phyloP scores from a whole-genome alignment of 2,888 invertebrate genomes.

The Hypomecis punctinalis region DNA sequence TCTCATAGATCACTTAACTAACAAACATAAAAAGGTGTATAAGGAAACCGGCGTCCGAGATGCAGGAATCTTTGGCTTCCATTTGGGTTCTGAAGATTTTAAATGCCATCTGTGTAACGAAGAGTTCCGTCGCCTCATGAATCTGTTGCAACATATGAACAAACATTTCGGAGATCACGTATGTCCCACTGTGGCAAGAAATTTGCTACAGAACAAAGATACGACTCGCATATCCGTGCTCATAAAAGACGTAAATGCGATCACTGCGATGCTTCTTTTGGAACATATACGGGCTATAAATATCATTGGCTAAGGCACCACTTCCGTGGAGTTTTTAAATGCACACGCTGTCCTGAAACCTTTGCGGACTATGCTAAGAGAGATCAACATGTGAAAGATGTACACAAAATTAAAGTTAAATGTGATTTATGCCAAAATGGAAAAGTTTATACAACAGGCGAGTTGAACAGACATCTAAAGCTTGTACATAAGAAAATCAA shows the following conservation, averaged over 20 bases:
- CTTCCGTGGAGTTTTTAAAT: background rate
- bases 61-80: background rate
- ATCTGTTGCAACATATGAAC: background rate
- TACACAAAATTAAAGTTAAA: background rate
- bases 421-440: background rate
- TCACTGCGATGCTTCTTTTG: background rate
- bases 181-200: background rate
- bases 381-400: background rate
- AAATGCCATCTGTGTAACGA: background rate
- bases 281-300: background rate
- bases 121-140: background rate
- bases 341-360: background rate
- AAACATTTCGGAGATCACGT: background rate
- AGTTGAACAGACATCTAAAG: background rate
- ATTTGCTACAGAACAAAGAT: background rate
- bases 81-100: background rate
- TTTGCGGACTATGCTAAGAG: background rate
- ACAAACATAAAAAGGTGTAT: background rate
- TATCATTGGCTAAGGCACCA: background rate
- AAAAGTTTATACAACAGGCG: background rate
- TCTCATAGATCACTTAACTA: background rate
- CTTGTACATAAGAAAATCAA: background rate
- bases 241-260: conserved; percentile 4
- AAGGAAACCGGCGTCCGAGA: background rate
- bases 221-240: no score